Conservation (phyloP, 2,888 invertebrate genomes). For the Helobdella robusta region DNA sequence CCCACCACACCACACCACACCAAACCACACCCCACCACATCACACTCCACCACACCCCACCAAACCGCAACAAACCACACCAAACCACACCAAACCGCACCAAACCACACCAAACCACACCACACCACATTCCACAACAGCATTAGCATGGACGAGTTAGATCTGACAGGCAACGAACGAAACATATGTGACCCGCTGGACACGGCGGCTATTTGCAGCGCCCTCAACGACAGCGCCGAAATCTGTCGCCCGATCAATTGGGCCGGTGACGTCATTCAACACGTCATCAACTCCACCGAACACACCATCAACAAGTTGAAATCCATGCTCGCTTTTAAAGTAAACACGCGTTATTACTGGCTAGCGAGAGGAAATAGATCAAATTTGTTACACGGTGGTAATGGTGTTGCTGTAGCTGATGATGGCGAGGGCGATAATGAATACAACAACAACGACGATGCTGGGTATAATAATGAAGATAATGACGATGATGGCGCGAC, state of each 20-base stretch:
- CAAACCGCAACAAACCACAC: too few species aligned
- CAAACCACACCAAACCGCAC: too few species aligned
- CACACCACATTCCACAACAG: too few species aligned
- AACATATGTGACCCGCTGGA: constrained; percentile 36
- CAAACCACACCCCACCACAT: too few species aligned
- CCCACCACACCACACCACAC: too few species aligned
- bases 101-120: too few species aligned
- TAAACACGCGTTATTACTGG: constrained; percentile 32
- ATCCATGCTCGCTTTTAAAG: constrained; percentile 31
- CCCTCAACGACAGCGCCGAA: constrained; percentile 32
- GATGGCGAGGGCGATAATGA: background rate
- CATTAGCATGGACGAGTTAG: constrained; percentile 24
- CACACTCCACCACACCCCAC: too few species aligned
- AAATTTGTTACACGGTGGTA: too few species aligned
- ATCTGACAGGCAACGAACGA: constrained; percentile 29
- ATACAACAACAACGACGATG: background rate
- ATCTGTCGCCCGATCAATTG: constrained; percentile 33
- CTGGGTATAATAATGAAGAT: too few species aligned
- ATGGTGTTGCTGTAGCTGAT: too few species aligned
- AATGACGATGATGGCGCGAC: too few species aligned
- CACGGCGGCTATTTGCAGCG: constrained; percentile 30
- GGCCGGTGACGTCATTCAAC: constrained; percentile 36
- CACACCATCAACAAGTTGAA: constrained; percentile 32
- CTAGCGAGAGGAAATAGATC: constrained; percentile 30
- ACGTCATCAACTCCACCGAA: constrained; percentile 35